phyloP scores from a whole-genome alignment of 2,888 invertebrate species.

The Dasypolia templi region DNA sequence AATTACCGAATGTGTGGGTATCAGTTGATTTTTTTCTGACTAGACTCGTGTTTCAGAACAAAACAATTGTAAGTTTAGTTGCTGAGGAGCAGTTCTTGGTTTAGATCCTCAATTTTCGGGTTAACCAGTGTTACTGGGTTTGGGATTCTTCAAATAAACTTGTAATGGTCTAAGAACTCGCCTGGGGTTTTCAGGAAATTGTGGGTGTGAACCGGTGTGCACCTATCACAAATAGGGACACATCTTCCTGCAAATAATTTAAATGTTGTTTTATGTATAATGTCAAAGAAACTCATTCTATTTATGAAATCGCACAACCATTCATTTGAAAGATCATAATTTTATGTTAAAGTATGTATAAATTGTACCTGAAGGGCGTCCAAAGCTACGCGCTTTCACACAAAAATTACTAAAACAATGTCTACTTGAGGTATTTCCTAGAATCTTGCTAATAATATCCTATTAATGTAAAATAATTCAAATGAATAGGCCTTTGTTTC shows the following conservation, averaged over 20 bases:
- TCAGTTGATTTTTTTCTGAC: too few relatives aligned
- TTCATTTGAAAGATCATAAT: neutral
- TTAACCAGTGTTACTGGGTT: too few relatives aligned
- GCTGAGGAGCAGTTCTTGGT: neutral
- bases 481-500: conserved; percentile 33
- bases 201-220: too few relatives aligned
- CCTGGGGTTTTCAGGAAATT: neutral
- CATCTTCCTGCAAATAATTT: neutral
- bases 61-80: neutral
- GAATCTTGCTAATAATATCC: conserved; percentile 9
- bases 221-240: too few relatives aligned
- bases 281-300: neutral
- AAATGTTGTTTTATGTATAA: too few relatives aligned
- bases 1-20: conserved; percentile 23
- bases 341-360: neutral
- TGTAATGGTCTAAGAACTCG: neutral
- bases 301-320: neutral
- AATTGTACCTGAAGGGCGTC: neutral
- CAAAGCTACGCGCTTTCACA: neutral
- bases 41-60: too few relatives aligned
- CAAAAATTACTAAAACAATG: conserved; percentile 9
- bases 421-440: neutral
- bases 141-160: neutral
- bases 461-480: conserved; percentile 25
- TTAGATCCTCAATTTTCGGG: neutral